Evolutionary conservation across 2,888 invertebrate species (phyloP).

Genomic region (Idaea aversata): DNA sequence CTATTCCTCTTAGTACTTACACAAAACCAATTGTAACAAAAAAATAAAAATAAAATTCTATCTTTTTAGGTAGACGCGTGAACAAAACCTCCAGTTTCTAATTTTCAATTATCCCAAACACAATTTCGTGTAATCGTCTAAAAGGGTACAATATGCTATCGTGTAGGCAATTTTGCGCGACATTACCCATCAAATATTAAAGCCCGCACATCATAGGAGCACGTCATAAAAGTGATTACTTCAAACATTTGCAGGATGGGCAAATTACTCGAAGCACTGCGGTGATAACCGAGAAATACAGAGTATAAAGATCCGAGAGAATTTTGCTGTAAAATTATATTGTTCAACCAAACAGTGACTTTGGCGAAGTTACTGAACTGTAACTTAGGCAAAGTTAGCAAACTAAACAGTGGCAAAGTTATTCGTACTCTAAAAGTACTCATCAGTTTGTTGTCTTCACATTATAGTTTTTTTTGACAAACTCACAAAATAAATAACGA

Average conservation of each 20-base stretch:
- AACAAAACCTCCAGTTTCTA: slow-evolving; percentile 2
- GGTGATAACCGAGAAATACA: background rate
- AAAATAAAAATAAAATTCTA: background rate
- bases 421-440: background rate
- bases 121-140: background rate
- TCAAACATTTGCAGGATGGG: slow-evolving; percentile 10
- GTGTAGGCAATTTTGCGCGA: slow-evolving; percentile 2
- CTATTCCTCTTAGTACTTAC: too few relatives aligned
- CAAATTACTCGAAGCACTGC: slow-evolving; percentile 10
- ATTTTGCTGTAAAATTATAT: background rate
- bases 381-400: background rate
- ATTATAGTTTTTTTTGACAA: too few relatives aligned
- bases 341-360: background rate
- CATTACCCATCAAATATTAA: slow-evolving; percentile 19
- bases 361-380: background rate
- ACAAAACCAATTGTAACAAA: background rate
- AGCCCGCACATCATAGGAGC: slow-evolving; percentile 13
- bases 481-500: too few relatives aligned
- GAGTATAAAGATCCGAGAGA: background rate
- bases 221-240: slow-evolving; percentile 15
- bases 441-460: background rate
- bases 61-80: background rate
- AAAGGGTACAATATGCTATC: slow-evolving; percentile 4
- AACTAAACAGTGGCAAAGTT: background rate
- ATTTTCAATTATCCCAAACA: slow-evolving; percentile 4